Base-by-base conservation (phyloP, 2,888 invertebrate genomes). In the Isotomurus palustris region DNA sequence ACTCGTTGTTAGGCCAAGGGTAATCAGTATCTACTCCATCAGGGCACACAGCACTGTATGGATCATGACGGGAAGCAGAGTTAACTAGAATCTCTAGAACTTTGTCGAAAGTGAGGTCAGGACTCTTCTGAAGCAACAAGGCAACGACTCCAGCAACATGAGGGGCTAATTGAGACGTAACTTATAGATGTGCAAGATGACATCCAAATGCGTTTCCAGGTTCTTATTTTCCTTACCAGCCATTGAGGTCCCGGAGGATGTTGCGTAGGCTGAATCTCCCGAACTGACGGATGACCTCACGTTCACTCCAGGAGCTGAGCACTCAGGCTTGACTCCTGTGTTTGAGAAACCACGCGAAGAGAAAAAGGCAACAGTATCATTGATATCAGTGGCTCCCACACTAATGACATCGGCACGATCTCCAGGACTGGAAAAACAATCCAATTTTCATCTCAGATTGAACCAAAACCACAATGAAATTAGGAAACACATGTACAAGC, bases 1-100 rank as follows among this genome's bases (percentile, higher is more conserved):
- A 61, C 38, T 57, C 53, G 43, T 60, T 60, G 44, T 60, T 60
- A 25, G 60, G 60, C 60, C 60, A 60, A 25, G 60, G 59, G 40
- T 59, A 2, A n/a, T 53, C 56, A 4, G 12, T 24, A 29, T 62
- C 58, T 24, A 56, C 62, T 38, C 58, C 62, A 36, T 57, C 57
- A n/a, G 54, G 27, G 50, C 63, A 63, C 14, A 55, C 24, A 32
- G 57, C 35, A 10, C 56, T 45, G 10, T 12, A 21, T n/a, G 56
- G 19, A 10, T 53, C 32, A 10, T 53, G 56, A 17, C 56, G 40
- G 24, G 36, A 38, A 10, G 59, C 27, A 25, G 50, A 53, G n/a
- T 8, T 24, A 19, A 32, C 12, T 8, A 60, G 50, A 36, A 58
- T 60, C 12, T 22, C 5, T 21, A 17, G 14, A 36, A 63, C 35